phyloP scores from a whole-genome alignment of 2,888 invertebrate genomes.

The Meganola albula region DNA sequence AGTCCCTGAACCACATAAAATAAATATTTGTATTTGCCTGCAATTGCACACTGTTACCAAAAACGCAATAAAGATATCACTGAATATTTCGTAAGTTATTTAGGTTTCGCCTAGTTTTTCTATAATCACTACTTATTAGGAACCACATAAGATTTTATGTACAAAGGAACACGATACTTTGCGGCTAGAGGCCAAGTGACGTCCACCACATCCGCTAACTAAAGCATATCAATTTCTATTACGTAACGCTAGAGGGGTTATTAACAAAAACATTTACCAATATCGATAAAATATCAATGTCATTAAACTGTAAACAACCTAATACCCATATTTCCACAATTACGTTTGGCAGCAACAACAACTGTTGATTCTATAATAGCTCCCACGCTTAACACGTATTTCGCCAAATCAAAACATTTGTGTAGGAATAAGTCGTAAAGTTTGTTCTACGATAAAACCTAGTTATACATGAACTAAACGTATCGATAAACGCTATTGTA shows the following conservation, averaged over 20 bases:
- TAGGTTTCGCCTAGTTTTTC: too few species aligned
- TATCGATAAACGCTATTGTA: conserved; percentile 35
- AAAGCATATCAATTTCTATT: conserved; percentile 30
- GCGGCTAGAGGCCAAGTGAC: conserved; percentile 43
- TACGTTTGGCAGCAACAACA: conserved; percentile 34
- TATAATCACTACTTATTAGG: conserved; percentile 14
- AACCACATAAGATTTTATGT: conserved; percentile 20
- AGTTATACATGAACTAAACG: conserved; percentile 48
- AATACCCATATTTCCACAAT: conserved; percentile 20
- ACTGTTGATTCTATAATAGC: conserved; percentile 42
- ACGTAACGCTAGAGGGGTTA: conserved; percentile 7
- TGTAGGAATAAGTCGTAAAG: conserved; percentile 54
- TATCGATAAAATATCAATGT: conserved; percentile 17
- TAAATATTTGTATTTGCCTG: too few species aligned
- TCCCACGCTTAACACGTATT: conserved; percentile 35
- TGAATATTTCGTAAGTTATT: too few species aligned
- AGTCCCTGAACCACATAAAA: too few species aligned
- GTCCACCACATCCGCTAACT: conserved; percentile 53
- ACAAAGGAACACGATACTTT: conserved; percentile 38
- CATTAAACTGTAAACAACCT: conserved; percentile 15
- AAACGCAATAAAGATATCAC: too few species aligned
- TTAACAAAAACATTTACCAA: conserved; percentile 8
- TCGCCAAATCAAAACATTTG: conserved; percentile 28
- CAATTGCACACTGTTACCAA: too few species aligned
- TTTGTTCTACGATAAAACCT: conserved; percentile 44